Conservation (phyloP, 2,888 invertebrate genomes). For the Mythimna loreyi region DNA sequence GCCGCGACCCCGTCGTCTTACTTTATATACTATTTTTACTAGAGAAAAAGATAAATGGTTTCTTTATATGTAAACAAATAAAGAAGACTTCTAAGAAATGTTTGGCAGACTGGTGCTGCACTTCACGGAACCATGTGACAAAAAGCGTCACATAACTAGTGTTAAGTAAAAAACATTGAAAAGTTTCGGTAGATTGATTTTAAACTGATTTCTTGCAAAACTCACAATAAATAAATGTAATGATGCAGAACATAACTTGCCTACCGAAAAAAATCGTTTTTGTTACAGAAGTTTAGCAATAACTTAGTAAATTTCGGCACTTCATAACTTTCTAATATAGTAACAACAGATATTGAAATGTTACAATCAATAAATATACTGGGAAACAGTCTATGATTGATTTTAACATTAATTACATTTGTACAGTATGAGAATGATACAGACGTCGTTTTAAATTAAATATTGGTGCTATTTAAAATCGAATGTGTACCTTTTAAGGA, state of each 20-base stretch:
- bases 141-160: not conserved
- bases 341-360: conserved; percentile 6
- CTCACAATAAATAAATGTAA: conserved; percentile 22
- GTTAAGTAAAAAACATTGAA: not conserved
- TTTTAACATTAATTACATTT: not conserved
- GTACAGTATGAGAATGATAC: not conserved
- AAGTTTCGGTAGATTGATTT: conserved; percentile 17
- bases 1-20: too few species aligned
- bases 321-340: not conserved
- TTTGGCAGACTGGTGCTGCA: not conserved
- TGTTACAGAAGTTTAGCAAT: conserved; percentile 2
- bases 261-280: conserved; percentile 1
- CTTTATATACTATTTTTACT: not conserved
- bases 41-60: not conserved
- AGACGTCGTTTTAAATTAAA: conserved; percentile 29
- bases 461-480: conserved; percentile 45
- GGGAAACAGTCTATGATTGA: not conserved
- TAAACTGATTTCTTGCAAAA: conserved; percentile 19
- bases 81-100: not conserved
- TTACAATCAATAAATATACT: not conserved
- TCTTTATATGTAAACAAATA: not conserved
- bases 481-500: conserved; percentile 62
- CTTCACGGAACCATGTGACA: not conserved
- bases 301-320: conserved; percentile 11
- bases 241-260: conserved; percentile 19